Base-by-base conservation (phyloP, 2,797 vertebrate genomes). In the Nyctibius grandis region DNA sequence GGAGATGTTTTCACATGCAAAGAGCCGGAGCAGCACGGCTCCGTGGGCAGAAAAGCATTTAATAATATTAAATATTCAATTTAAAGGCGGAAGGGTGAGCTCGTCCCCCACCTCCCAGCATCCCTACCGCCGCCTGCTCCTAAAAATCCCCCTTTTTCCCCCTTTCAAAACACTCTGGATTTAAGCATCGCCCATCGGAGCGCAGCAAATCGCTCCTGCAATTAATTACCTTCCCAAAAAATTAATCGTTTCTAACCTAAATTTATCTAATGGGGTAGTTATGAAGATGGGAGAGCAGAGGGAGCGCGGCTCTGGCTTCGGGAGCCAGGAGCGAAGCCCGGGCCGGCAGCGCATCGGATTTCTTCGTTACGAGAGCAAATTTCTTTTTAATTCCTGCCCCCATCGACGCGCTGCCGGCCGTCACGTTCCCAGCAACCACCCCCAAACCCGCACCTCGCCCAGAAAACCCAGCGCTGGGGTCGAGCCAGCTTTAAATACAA, bases 341-440 rank as follows among this genome's bases (percentile, higher is more conserved):
- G 13, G 67, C 61, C 17, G 11, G 59, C 53, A 38, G 28, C 51
- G 85, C 80, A 45, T 57, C 79, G n/a, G 73, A 82, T 93, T 95
- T 91, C 83, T 73, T 31, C 70, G 36, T 83, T 79, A 59, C 2
- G 50, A 81, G 63, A 89, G 31, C 53, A 85, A 95, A 95, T 93
- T 94, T 85, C 65, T 53, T 33, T 21, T 44, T 79, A 91, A 93
- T 91, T 93, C 85, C 85, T 79, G 22, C 94, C 67, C 95, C 95
- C 95, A 96, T 96, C 45, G 22, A 18, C 4, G 91, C 50, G 34
- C 83, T 94, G 95, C 88, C 42, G 68, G 85, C 45, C 54, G 50
- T 54, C 94, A 96, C 92, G 94, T 95, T 89, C 95, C 94, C 48
- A 4, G 67, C 57, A 78, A 45, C 89, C 64, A 45, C 12, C 72